phyloP scores from a whole-genome alignment of 2,113 vertebrate genomes.

The Phalacrocorax brasilianus region DNA sequence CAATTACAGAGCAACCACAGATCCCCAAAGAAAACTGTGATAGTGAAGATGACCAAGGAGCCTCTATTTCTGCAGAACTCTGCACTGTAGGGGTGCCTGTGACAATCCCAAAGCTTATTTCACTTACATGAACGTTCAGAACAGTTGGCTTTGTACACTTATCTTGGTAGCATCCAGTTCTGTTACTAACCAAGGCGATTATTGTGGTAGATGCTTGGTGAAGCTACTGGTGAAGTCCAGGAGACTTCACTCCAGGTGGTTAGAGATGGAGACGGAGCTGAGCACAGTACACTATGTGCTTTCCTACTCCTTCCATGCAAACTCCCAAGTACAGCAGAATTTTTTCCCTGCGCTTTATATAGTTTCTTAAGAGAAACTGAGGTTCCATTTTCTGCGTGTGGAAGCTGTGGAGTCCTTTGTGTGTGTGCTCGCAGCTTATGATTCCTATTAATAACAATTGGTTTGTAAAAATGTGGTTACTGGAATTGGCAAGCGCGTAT shows the following conservation, averaged over 20 bases:
- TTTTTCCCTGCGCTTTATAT: not conserved
- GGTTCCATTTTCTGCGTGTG: not conserved
- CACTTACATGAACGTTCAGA: accelerated
- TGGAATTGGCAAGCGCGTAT: not conserved
- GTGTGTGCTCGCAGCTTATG: not conserved
- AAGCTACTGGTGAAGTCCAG: not conserved
- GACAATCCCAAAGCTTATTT: not conserved
- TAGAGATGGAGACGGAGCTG: not conserved
- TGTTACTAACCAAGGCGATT: not conserved
- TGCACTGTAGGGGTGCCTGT: not conserved
- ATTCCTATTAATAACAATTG: not conserved
- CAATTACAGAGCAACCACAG: not conserved
- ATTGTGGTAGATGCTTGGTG: not conserved
- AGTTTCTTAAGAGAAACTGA: not conserved
- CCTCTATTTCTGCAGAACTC: not conserved
- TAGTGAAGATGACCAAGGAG: not conserved
- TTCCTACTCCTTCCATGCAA: not conserved
- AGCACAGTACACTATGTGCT: not conserved
- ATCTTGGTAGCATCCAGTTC: not conserved
- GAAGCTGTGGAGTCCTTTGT: not conserved
- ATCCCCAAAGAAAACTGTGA: not conserved
- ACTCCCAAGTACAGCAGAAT: not conserved
- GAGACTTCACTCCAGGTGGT: not conserved
- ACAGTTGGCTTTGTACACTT: not conserved
- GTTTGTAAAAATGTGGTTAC: slow-evolving; percentile 12